Percentiles rank a stretch among this genome's conserved stretches.
These are phyloP conservation scores for Epinotia ramella DNA, from an alignment of 2,888 invertebrate species.

Conservation along the genomic window DNA sequence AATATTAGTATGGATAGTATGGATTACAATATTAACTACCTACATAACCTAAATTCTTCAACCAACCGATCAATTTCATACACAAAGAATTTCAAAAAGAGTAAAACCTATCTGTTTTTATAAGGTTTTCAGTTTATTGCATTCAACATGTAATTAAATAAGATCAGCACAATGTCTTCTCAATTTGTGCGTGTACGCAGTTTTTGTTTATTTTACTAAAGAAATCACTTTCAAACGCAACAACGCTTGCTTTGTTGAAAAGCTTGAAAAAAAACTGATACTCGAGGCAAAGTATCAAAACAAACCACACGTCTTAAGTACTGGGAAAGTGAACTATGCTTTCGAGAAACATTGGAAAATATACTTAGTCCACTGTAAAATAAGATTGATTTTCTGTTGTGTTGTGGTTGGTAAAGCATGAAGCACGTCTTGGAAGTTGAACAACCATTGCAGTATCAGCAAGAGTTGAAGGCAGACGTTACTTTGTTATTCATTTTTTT, in stretches of 20 bases:
- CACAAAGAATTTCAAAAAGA: background rate
- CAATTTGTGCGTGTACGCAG: constrained; percentile 28
- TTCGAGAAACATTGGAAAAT: constrained; percentile 15
- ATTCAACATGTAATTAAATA: constrained; percentile 22
- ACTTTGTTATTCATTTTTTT: constrained; percentile 15
- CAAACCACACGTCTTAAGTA: constrained; percentile 42
- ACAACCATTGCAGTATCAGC: constrained; percentile 33
- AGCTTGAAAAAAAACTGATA: constrained; percentile 27
- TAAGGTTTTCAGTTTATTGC: background rate
- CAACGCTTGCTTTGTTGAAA: too few relatives aligned
- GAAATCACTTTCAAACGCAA: constrained; percentile 40
- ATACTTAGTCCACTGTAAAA: background rate
- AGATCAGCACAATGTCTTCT: constrained; percentile 10
- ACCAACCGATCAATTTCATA: background rate
- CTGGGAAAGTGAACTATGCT: constrained; percentile 45
- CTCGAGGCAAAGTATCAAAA: constrained; percentile 40
- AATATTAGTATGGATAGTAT: too few relatives aligned
- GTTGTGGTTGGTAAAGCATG: constrained; percentile 16
- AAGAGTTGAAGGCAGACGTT: constrained; percentile 35
- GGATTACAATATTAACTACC: too few relatives aligned
- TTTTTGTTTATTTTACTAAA: constrained; percentile 30
- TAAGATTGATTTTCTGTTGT: constrained; percentile 19
- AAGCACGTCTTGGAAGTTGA: constrained; percentile 14
- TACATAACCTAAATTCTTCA: background rate
- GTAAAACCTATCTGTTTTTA: background rate